Evolutionary conservation across 2,113 vertebrate genomes (phyloP).

Genomic region (Sterrhoptilus dennistouni): DNA sequence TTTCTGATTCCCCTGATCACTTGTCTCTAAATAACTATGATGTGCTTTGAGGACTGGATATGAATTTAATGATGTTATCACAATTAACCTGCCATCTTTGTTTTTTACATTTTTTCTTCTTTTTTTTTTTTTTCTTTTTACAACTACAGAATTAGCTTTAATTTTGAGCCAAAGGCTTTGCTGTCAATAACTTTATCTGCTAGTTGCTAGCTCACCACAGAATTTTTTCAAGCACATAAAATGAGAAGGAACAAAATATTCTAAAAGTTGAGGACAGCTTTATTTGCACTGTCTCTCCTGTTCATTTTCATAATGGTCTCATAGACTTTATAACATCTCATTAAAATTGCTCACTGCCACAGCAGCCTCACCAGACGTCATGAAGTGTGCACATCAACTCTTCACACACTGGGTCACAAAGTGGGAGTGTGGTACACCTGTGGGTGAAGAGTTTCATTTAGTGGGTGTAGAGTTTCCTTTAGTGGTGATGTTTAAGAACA

Average conservation of each 20-base stretch:
- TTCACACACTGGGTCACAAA: background rate
- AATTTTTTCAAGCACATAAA: conserved; percentile 14
- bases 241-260: background rate
- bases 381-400: background rate
- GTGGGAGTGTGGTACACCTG: background rate
- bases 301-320: background rate
- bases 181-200: conserved; percentile 33
- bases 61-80: conserved; percentile 46
- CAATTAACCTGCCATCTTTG: conserved; percentile 49
- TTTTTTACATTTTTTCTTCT: background rate
- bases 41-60: conserved; percentile 43
- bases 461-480: background rate
- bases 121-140: background rate
- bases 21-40: conserved; percentile 36
- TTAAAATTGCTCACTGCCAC: background rate
- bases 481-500: background rate
- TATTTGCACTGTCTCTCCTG: background rate
- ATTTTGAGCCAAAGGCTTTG: conserved; percentile 12
- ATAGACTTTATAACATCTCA: background rate
- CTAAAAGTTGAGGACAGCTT: background rate
- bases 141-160: background rate
- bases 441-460: background rate
- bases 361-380: background rate
- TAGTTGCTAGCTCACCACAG: conserved; percentile 5
- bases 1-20: conserved; percentile 48